These are phyloP conservation scores for Ctenomys sociabilis DNA, from an alignment of 2,113 vertebrate species.

Conservation along the genomic window DNA sequence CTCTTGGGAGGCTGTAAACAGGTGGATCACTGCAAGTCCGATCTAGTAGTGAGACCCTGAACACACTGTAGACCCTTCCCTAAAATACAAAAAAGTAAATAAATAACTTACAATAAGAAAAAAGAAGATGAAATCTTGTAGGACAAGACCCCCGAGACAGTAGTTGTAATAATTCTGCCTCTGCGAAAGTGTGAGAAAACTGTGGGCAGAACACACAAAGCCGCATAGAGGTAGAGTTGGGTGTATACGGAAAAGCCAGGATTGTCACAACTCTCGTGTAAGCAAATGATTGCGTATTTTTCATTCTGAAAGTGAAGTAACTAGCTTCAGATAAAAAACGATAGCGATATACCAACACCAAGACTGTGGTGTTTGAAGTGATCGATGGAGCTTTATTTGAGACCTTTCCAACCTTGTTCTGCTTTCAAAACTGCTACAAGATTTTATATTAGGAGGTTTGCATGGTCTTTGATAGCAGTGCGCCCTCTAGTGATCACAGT, in stretches of 20 bases:
- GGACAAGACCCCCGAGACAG: not conserved
- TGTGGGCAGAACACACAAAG: not conserved
- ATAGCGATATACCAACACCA: not conserved
- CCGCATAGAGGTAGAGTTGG: not conserved
- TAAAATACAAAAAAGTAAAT: too few relatives aligned
- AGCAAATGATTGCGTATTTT: not conserved
- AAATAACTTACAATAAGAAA: too few relatives aligned
- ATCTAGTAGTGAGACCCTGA: too few relatives aligned
- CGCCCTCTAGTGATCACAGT: constrained; percentile 66
- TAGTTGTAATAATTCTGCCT: not conserved
- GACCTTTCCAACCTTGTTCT: not conserved
- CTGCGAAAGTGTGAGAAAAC: not conserved
- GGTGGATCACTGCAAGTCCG: too few relatives aligned
- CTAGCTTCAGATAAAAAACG: not conserved
- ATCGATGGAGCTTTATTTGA: not conserved
- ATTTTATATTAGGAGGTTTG: constrained; percentile 33
- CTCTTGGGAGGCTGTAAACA: too few relatives aligned
- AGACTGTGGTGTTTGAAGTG: not conserved
- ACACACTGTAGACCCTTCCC: too few relatives aligned
- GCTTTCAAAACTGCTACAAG: constrained; percentile 31
- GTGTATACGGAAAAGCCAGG: constrained; percentile 11
- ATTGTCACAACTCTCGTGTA: not conserved
- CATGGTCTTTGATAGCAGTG: constrained; percentile 39
- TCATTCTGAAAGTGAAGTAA: constrained; percentile 21
- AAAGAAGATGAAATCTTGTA: not conserved